phyloP scores from a whole-genome alignment of 2,888 invertebrate species.

The Theristus sp. region DNA sequence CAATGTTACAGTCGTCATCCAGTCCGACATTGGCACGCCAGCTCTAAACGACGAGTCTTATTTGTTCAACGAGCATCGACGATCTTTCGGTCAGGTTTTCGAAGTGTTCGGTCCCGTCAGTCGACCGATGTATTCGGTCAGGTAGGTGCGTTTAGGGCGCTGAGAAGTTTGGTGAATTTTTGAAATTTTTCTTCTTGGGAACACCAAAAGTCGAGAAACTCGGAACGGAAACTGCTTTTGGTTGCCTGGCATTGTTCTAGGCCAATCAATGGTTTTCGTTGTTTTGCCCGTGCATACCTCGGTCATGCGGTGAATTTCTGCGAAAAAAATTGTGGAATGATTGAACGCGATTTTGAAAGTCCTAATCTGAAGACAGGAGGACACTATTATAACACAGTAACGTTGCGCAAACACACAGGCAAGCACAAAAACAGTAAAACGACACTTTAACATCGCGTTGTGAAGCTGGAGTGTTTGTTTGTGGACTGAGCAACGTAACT shows the following conservation, averaged over 20 bases:
- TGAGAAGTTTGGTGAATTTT: conserved; percentile 39
- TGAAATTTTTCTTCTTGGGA: neutral
- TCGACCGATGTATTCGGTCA: conserved; percentile 66
- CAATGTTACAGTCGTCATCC: conserved; percentile 51
- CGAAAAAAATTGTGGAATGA: no score
- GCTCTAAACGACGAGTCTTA: conserved; percentile 67
- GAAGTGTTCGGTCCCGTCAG: conserved; percentile 74
- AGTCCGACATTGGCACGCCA: conserved; percentile 50
- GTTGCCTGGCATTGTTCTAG: neutral
- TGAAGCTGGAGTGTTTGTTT: no score
- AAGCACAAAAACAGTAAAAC: no score
- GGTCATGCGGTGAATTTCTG: no score
- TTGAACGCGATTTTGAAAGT: no score
- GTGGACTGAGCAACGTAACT: no score
- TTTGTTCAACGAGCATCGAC: conserved; percentile 59
- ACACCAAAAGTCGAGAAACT: neutral
- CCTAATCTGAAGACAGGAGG: no score
- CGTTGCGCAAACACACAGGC: no score
- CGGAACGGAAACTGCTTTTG: neutral
- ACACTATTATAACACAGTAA: no score
- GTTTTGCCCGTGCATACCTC: no score
- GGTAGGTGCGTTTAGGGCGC: conserved; percentile 37
- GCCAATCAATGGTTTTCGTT: neutral
- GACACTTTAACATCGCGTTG: no score
- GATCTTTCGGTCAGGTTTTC: conserved; percentile 41